These are phyloP conservation scores for Calameuta idolon DNA, from an alignment of 2,888 invertebrate species.

Conservation along the genomic window DNA sequence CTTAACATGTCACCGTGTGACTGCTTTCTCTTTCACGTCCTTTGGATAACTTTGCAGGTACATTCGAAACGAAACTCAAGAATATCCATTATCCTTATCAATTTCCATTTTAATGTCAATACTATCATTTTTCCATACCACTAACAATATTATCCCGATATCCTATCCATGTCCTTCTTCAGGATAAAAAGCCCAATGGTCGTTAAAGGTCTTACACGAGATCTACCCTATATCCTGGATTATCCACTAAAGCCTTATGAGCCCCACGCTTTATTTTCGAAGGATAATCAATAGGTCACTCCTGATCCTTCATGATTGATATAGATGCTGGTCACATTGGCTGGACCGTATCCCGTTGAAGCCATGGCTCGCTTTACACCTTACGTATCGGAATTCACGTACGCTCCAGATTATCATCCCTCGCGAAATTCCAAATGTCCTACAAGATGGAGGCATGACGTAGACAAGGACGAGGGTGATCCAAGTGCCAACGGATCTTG, in stretches of 20 bases:
- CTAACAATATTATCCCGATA: background rate
- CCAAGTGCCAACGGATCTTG: constrained; percentile 1
- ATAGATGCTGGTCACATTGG: constrained; percentile 34
- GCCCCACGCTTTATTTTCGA: background rate
- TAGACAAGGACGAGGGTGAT: constrained; percentile 13
- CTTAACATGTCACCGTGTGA: constrained; percentile 44
- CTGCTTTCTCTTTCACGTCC: constrained; percentile 34
- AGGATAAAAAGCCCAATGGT: background rate
- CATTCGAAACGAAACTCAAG: background rate
- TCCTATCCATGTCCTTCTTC: background rate
- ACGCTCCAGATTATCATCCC: constrained; percentile 43
- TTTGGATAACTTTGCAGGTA: constrained; percentile 44
- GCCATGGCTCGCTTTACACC: constrained; percentile 27
- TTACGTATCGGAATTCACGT: constrained; percentile 43
- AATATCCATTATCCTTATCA: background rate
- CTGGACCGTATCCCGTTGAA: constrained; percentile 29
- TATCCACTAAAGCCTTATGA: background rate
- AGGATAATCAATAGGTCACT: background rate
- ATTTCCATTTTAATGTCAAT: background rate
- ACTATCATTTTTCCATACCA: background rate
- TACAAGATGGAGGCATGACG: constrained; percentile 21
- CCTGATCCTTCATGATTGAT: background rate
- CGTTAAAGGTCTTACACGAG: background rate
- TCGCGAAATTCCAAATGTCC: constrained; percentile 45
- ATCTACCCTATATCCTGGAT: background rate